A percentile compares a stretch with the other conserved stretches of the same genome.
Evolutionary conservation across 2,888 invertebrate genomes (phyloP).

Genomic region (Hermaeophaga mercurialis): DNA sequence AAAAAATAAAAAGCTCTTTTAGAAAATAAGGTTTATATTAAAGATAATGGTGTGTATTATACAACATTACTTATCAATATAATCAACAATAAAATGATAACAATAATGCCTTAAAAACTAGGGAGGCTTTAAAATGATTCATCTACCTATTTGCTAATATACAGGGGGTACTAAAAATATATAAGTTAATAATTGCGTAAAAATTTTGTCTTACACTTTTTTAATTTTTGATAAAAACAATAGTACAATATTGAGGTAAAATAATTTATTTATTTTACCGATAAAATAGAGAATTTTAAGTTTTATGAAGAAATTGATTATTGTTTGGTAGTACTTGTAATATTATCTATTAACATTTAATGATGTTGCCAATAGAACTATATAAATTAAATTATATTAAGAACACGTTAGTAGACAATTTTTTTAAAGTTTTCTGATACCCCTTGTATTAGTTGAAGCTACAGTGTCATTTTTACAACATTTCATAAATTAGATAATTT

Average conservation of each 20-base stretch:
- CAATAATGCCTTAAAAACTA: constrained; percentile 49
- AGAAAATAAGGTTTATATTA: constrained; percentile 48
- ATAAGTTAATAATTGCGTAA: no score
- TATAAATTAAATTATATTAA: no score
- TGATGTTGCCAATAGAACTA: no score
- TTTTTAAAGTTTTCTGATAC: constrained; percentile 1
- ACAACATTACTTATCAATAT: constrained; percentile 56
- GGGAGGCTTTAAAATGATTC: constrained; percentile 38
- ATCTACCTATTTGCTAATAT: constrained; percentile 31
- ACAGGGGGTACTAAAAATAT: constrained; percentile 17
- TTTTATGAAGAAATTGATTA: not conserved
- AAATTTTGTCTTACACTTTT: no score
- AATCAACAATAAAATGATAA: constrained; percentile 59
- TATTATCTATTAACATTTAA: no score
- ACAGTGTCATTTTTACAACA: constrained; percentile 32
- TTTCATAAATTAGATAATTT: constrained; percentile 35
- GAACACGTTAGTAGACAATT: not conserved
- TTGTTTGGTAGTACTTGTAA: no score
- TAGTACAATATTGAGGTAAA: no score
- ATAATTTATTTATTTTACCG: no score
- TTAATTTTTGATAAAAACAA: no score
- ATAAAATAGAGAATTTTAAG: not conserved
- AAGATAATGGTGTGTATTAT: constrained; percentile 58
- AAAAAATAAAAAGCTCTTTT: constrained; percentile 1
- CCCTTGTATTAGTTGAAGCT: constrained; percentile 29